Evolutionary conservation across 2,888 invertebrate genomes (phyloP).

Genomic region (Chrysolina haemoptera): DNA sequence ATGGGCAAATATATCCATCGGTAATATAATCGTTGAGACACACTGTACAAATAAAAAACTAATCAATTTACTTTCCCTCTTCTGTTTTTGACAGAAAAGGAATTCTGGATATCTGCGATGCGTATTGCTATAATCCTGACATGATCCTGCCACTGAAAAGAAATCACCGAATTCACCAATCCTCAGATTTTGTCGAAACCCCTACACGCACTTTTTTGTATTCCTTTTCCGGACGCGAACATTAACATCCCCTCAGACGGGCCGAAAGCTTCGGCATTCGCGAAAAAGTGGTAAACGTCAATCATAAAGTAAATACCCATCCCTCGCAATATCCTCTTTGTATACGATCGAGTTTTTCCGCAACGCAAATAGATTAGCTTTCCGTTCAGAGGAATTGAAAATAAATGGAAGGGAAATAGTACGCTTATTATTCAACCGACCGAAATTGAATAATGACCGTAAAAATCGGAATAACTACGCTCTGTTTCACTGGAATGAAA

Average conservation of each 20-base stretch:
- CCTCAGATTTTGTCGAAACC: background rate
- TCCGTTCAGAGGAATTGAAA: slow-evolving; percentile 48
- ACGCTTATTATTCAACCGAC: slow-evolving; percentile 51
- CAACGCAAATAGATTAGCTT: slow-evolving; percentile 44
- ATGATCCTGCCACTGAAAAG: too few relatives aligned
- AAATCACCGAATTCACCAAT: background rate
- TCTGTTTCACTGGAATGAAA: slow-evolving; percentile 47
- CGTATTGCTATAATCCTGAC: too few relatives aligned
- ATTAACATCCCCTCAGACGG: background rate
- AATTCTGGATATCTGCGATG: too few relatives aligned
- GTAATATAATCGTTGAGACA: too few relatives aligned
- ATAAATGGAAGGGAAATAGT: slow-evolving; percentile 51
- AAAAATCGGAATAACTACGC: slow-evolving; percentile 47
- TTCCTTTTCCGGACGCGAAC: background rate
- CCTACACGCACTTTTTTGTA: background rate
- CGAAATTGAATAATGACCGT: slow-evolving; percentile 51
- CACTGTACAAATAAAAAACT: too few relatives aligned
- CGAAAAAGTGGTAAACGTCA: slow-evolving; percentile 17
- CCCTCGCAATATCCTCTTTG: slow-evolving; percentile 9
- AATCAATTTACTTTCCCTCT: too few relatives aligned
- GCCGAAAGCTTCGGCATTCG: background rate
- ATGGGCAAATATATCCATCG: too few relatives aligned
- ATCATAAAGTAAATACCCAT: slow-evolving; percentile 19
- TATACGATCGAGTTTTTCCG: slow-evolving; percentile 31
- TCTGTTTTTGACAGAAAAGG: too few relatives aligned